These are phyloP conservation scores for Gymnodraco acuticeps DNA, from an alignment of 2,797 vertebrate species.

Conservation along the genomic window DNA sequence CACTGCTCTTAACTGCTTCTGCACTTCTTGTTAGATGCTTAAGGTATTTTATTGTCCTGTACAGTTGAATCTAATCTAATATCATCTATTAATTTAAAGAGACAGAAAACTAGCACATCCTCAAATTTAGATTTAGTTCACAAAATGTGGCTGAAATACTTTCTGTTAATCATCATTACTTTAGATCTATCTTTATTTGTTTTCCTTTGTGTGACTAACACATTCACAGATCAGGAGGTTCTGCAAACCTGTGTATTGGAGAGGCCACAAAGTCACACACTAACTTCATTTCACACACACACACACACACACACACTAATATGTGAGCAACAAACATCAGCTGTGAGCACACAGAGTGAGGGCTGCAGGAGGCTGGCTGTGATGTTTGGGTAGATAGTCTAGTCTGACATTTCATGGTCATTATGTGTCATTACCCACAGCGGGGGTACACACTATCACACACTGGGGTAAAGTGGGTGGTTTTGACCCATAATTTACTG, in stretches of 20 bases:
- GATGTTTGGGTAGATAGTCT: constrained; percentile 58
- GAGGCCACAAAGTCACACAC: constrained; percentile 37
- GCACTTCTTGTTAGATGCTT: too few relatives aligned
- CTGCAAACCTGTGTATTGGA: constrained; percentile 7
- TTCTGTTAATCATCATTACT: neutral
- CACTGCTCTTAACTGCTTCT: too few relatives aligned
- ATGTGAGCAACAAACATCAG: constrained; percentile 19
- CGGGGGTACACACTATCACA: constrained; percentile 36
- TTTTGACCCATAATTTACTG: constrained; percentile 58
- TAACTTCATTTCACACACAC: constrained; percentile 31
- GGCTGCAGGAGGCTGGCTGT: constrained; percentile 33
- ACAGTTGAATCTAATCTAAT: too few relatives aligned
- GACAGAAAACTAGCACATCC: too few relatives aligned
- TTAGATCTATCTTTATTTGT: neutral
- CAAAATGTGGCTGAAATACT: too few relatives aligned
- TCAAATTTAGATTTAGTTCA: too few relatives aligned
- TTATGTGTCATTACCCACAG: constrained; percentile 71
- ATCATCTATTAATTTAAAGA: too few relatives aligned
- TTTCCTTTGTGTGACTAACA: neutral
- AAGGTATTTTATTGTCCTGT: too few relatives aligned
- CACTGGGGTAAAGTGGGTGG: constrained; percentile 20
- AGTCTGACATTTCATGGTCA: constrained; percentile 71
- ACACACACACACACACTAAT: neutral
- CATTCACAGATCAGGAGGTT: constrained; percentile 27
- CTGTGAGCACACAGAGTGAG: constrained; percentile 27